Evolutionary conservation across 2,888 invertebrate genomes (phyloP), one percentile per base, ranked within the genome.

Genomic region (Cetonia aurata): DNA sequence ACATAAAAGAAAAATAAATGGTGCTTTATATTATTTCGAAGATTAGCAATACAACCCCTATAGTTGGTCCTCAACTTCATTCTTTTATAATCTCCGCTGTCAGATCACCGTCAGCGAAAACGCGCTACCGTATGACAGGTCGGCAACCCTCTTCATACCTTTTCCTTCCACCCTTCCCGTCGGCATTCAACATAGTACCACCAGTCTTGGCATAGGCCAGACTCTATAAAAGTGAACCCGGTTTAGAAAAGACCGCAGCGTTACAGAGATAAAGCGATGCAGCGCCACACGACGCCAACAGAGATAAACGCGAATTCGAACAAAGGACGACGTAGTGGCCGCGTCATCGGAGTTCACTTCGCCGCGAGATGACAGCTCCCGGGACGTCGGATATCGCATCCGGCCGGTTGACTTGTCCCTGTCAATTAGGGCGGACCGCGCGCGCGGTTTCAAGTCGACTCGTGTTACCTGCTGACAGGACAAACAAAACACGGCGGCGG

Each of bases 391-490:
- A 82, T 81, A 82, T 83, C 82, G 83, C 83, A 82, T 82, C 81
- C 83, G 83, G 80, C 81, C 83, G 83, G 82, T 81, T 84, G 83
- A 83, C 83, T 83, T 83, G 83, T 83, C 84, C 79, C 81, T 83
- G 84, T 84, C 84, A 84, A 84, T 84, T 84, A 84, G 81, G 80
- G 76, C 75, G 76, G 79, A 74, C 78, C 77, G 75, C 75, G 75
- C 77, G 75, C 75, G 75, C 76, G 79, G 78, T 79, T 80, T 80
- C 78, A 80, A 80, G 81, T 80, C 82, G 79, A 78, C 80, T 82
- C 80, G 76, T 79, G 78, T 81, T 82, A 81, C 82, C 82, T 81
- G 81, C 78, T 80, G 81, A 82, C 81, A 81, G 77, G 77, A 77
- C 80, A 80, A 81, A 81, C 79, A 79, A 81, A 81, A 81, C 81